Percentiles rank a stretch among this genome's conserved stretches.
Evolutionary conservation across 1,140 invertebrate species (phyloP).

Genomic region (Stegodyphus dumicola): DNA sequence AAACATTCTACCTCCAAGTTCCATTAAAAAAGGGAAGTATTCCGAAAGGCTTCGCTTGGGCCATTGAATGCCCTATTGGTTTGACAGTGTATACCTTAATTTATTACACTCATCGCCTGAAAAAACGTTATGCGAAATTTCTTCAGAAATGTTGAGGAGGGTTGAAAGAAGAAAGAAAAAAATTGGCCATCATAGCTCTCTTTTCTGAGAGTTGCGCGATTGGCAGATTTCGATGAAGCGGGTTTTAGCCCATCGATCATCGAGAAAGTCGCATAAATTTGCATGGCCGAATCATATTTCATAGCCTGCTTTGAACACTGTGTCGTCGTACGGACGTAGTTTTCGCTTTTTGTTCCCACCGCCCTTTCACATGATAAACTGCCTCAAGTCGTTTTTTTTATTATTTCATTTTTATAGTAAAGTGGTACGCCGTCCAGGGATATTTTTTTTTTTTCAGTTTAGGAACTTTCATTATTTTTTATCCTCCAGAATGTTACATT

Average conservation of each 20-base stretch:
- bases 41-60: too few species aligned
- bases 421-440: too few species aligned
- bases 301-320: constrained; percentile 9
- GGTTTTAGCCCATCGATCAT: constrained; percentile 13
- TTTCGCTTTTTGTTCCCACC: constrained; percentile 23
- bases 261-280: constrained; percentile 21
- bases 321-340: constrained; percentile 6
- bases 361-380: constrained; percentile 16
- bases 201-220: neutral
- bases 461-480: too few species aligned
- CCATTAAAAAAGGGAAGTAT: too few species aligned
- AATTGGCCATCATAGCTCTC: neutral
- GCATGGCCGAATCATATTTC: constrained; percentile 21
- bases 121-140: neutral
- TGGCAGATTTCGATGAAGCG: constrained; percentile 15
- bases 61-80: too few species aligned
- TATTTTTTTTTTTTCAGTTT: too few species aligned
- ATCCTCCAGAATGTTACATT: too few species aligned
- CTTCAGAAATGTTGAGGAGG: neutral
- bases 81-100: neutral
- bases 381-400: neutral
- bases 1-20: too few species aligned
- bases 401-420: too few species aligned
- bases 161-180: constrained; percentile 3
- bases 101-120: neutral